phyloP scores from a whole-genome alignment of 2,113 vertebrate genomes.

The Brachypteracias leptosomus region DNA sequence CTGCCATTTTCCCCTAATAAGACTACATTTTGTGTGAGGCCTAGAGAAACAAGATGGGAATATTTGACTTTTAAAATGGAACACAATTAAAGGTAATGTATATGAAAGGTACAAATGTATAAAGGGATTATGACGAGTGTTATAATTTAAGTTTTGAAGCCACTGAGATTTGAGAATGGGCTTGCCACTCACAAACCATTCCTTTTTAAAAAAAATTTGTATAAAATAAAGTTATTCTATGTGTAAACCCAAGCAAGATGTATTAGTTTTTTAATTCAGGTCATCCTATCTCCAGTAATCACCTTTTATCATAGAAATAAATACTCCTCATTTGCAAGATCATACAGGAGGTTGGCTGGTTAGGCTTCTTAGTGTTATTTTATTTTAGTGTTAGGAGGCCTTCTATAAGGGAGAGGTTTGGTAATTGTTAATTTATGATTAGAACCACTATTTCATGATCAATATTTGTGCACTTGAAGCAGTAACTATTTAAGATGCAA shows the following conservation, averaged over 20 bases:
- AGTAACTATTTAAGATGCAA: neutral
- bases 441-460: slow-evolving; percentile 5
- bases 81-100: neutral
- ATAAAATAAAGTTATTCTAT: neutral
- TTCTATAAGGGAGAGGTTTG: neutral
- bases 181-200: neutral
- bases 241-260: neutral
- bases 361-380: neutral
- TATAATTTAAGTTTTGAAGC: neutral
- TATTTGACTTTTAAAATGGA: neutral
- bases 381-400: neutral
- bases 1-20: neutral
- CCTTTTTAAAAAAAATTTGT: neutral
- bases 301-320: neutral
- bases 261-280: neutral
- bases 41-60: neutral
- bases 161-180: neutral
- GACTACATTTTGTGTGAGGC: neutral
- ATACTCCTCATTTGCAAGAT: neutral
- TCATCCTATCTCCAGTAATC: neutral
- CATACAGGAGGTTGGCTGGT: neutral
- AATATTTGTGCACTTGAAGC: neutral
- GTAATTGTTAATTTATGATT: neutral
- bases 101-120: neutral
- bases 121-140: neutral